Base-by-base conservation (phyloP, 2,888 invertebrate genomes). In the Aphidius colemani region DNA sequence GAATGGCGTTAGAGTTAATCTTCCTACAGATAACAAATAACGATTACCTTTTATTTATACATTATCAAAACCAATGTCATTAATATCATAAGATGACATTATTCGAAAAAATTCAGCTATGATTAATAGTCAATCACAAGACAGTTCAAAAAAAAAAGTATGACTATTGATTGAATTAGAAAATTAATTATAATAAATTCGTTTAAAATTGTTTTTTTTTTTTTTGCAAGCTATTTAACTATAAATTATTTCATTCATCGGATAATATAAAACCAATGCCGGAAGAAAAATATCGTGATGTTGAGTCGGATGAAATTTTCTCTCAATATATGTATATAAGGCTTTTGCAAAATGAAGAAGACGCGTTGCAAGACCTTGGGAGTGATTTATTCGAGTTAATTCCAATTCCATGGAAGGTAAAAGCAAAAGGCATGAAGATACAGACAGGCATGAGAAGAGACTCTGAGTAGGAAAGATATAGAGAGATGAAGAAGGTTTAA, bases 371-470 rank as follows among this genome's bases (percentile, higher is more conserved):
- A 74, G 72, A 73, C 71, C 75, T 72, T 70, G 72, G 71, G 75
- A 78, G 78, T 79, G 80, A 79, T 80, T 80, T 80, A 79, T 80
- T 79, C 74, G 74, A 79, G 79, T 81, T 82, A 82, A 82, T 81
- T 82, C 82, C 82, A 81, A 82, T 82, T 82, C 82, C 81, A 81
- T 82, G 81, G 82, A 80, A 81, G 80, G 69, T 64, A 67, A 51
- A 64, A 60, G 66, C 63, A 68, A 63, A 62, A 65, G 61, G 49
- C 58, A 65, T 66, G 69, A 68, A 56, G 68, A 49, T 65, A 60
- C 66, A 65, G 69, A 64, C 64, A 66, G 59, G 53, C 59, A 65
- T 67, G 69, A 68, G 63, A 56, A 67, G 69, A 70, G 61, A 6
- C 40, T 41, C 10, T 43, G 63, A 53, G 63, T 51, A 30, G 51